These are phyloP conservation scores for Malaclemys terrapin DNA, from an alignment of 2,113 vertebrate genomes.

Conservation along the genomic window DNA sequence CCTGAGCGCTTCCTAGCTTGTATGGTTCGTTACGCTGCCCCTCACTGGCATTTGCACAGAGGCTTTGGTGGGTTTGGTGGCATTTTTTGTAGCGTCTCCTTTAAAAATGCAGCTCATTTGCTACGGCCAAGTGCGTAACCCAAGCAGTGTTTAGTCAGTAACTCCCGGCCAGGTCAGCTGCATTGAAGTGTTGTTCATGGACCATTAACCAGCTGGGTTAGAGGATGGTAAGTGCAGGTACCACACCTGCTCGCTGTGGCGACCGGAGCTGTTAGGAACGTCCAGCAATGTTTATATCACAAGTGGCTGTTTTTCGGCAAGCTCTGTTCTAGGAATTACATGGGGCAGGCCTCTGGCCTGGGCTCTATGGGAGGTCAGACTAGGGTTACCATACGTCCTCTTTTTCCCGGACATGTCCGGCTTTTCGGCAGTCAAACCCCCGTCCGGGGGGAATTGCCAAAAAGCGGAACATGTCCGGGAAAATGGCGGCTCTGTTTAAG, in stretches of 20 bases:
- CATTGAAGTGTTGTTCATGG: not conserved
- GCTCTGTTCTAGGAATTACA: too few species aligned
- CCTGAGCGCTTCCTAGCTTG: not conserved
- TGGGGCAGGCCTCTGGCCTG: too few species aligned
- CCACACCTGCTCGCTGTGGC: not conserved
- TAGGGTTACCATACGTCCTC: too few species aligned
- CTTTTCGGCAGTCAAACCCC: too few species aligned
- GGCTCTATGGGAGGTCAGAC: too few species aligned
- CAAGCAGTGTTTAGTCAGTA: not conserved
- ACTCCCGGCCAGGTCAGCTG: not conserved
- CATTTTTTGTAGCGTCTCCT: not conserved
- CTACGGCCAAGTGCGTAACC: constrained; percentile 18
- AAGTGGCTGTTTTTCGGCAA: too few species aligned
- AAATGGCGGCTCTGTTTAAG: too few species aligned
- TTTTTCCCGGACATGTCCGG: too few species aligned
- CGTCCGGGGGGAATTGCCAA: too few species aligned
- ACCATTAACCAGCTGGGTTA: not conserved
- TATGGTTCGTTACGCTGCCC: not conserved
- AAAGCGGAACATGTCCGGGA: too few species aligned
- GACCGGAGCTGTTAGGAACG: not conserved
- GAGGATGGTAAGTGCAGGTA: constrained; percentile 50
- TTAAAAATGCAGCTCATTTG: not conserved
- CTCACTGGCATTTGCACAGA: fast-evolving
- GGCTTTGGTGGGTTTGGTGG: not conserved
- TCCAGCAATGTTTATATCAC: not conserved